Percentiles rank a stretch among this genome's conserved stretches.
Conservation (phyloP, 2,888 invertebrate genomes). For the Lithophane semibrunnea region DNA sequence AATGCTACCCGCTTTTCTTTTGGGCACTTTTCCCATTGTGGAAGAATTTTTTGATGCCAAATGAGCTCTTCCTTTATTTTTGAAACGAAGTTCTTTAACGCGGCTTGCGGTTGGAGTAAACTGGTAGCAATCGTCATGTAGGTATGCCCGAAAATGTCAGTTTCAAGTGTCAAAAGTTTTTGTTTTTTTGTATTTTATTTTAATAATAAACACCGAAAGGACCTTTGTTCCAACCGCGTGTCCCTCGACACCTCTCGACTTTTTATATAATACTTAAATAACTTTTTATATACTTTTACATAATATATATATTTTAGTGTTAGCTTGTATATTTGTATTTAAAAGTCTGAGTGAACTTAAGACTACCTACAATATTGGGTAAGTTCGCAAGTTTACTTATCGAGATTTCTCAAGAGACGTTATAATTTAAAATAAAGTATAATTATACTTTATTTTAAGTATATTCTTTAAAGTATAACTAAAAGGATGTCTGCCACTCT, state of each 20-base stretch:
- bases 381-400: slow-evolving; percentile 4
- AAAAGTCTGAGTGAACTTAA: slow-evolving; percentile 1
- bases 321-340: not conserved
- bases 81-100: no score
- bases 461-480: not conserved
- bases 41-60: not conserved
- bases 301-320: not conserved
- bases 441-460: no score
- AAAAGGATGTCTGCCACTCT: not conserved
- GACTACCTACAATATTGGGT: not conserved
- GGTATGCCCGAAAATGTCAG: no score
- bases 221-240: no score
- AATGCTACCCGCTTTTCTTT: not conserved
- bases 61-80: not conserved
- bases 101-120: no score
- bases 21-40: not conserved
- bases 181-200: no score
- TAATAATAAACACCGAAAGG: no score
- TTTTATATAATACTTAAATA: no score
- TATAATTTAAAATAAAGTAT: not conserved
- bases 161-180: no score
- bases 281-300: not conserved
- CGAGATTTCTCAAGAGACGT: slow-evolving; percentile 38
- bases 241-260: no score
- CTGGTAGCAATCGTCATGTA: no score